A percentile compares a stretch with the other conserved stretches of the same genome.
Conservation (phyloP, 2,888 invertebrate genomes). For the Macaria notata region DNA sequence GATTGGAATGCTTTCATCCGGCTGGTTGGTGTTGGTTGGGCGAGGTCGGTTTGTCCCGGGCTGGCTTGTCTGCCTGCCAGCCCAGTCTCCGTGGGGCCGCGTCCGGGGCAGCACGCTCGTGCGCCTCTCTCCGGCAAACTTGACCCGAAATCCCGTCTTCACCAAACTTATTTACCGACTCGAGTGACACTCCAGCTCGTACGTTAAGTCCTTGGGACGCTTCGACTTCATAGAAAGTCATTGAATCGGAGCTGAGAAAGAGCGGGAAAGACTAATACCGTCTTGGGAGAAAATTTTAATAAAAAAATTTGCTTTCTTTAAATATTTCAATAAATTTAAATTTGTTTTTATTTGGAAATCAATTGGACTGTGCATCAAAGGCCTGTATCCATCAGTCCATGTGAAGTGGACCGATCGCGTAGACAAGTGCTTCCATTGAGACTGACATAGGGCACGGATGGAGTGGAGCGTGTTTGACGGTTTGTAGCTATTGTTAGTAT, state of each 20-base stretch:
- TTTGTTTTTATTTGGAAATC: too few species aligned
- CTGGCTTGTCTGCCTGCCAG: slow-evolving; percentile 30
- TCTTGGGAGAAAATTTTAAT: too few species aligned
- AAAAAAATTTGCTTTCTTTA: too few species aligned
- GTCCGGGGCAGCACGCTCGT: slow-evolving; percentile 13
- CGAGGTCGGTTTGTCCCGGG: slow-evolving; percentile 44
- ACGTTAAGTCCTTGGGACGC: not conserved
- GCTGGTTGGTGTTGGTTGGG: slow-evolving; percentile 25
- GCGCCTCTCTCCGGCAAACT: slow-evolving; percentile 31
- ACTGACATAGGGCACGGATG: not conserved
- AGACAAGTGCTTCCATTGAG: slow-evolving; percentile 18
- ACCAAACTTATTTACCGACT: slow-evolving; percentile 17
- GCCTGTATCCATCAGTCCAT: slow-evolving; percentile 36
- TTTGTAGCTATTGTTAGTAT: slow-evolving; percentile 6
- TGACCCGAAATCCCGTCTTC: slow-evolving; percentile 30
- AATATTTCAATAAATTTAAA: too few species aligned
- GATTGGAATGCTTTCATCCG: slow-evolving; percentile 2
- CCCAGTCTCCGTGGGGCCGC: slow-evolving; percentile 13
- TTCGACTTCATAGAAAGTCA: not conserved
- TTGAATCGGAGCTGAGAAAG: too few species aligned
- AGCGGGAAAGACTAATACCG: too few species aligned
- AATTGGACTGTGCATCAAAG: too few species aligned
- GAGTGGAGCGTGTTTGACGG: slow-evolving; percentile 16
- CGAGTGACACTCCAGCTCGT: not conserved
- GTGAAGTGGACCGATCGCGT: slow-evolving; percentile 51